phyloP scores from a whole-genome alignment of 2,113 vertebrate genomes.

The Octodon degus region DNA sequence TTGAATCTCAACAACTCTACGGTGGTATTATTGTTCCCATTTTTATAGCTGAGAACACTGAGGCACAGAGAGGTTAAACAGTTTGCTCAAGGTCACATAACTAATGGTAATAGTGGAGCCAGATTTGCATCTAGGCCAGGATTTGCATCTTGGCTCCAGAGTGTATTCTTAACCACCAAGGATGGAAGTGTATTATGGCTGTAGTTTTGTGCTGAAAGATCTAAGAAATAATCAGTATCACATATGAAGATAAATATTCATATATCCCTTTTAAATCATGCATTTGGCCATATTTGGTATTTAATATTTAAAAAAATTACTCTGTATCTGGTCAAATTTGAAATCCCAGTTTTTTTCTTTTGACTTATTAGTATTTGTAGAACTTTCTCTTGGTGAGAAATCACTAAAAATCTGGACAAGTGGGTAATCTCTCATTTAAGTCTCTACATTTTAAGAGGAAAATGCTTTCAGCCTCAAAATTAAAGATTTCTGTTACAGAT shows the following conservation, averaged over 20 bases:
- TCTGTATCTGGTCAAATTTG: slow-evolving; percentile 47
- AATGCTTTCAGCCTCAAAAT: neutral
- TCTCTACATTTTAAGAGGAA: slow-evolving; percentile 57
- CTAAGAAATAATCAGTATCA: neutral
- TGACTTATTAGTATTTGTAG: slow-evolving; percentile 39
- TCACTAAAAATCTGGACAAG: slow-evolving; percentile 34
- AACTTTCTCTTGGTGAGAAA: slow-evolving; percentile 47
- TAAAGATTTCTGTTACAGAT: neutral
- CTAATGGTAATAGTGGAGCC: neutral
- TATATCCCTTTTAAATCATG: neutral
- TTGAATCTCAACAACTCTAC: neutral
- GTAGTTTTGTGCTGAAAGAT: slow-evolving; percentile 4
- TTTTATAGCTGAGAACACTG: neutral
- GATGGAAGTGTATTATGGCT: neutral
- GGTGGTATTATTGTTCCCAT: neutral
- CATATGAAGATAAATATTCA: neutral
- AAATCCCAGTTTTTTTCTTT: slow-evolving; percentile 49
- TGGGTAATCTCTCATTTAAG: neutral
- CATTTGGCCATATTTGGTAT: slow-evolving; percentile 23
- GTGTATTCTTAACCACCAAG: neutral
- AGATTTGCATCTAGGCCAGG: neutral
- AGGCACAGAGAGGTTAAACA: neutral
- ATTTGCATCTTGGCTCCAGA: neutral
- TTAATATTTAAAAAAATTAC: slow-evolving; percentile 62
- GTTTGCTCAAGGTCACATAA: neutral